A percentile compares a stretch with the other conserved stretches of the same genome.
Evolutionary conservation across 1,140 invertebrate species (phyloP).

Genomic region (Brachionus paranguensis): DNA sequence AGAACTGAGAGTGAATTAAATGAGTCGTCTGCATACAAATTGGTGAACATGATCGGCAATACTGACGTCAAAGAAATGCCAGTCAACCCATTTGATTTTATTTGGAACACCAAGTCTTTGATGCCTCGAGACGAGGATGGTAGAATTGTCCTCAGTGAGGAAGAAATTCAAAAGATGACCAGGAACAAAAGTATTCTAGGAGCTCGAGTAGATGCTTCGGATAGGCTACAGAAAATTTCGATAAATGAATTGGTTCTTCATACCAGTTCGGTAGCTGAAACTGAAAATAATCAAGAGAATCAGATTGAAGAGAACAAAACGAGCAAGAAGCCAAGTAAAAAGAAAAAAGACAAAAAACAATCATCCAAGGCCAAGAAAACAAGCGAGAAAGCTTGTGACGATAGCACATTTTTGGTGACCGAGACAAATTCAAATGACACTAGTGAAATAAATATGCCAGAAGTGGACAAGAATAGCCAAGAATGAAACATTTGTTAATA

Average conservation of each 20-base stretch:
- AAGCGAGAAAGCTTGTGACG: not conserved
- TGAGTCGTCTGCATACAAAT: not conserved
- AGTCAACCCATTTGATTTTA: slow-evolving; percentile 14
- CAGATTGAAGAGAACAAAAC: not conserved
- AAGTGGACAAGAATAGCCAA: not conserved
- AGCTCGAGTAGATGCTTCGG: not conserved
- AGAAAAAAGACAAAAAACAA: slow-evolving; percentile 17
- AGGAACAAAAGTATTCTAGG: not conserved
- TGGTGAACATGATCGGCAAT: slow-evolving; percentile 4
- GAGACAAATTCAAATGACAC: slow-evolving; percentile 19
- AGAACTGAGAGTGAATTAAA: not conserved
- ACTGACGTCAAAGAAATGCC: slow-evolving; percentile 32
- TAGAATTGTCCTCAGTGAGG: not conserved
- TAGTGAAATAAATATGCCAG: not conserved
- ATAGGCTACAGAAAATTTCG: not conserved
- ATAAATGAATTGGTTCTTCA: slow-evolving; percentile 18
- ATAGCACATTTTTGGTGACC: not conserved
- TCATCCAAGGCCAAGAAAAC: not conserved
- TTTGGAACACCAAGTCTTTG: not conserved
- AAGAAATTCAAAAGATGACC: not conserved
- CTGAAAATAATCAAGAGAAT: not conserved
- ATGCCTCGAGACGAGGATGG: not conserved
- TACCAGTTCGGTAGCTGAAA: not conserved
- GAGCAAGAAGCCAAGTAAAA: not conserved
- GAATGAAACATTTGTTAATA: not conserved